Evolutionary conservation across 2,888 invertebrate genomes (phyloP).

Genomic region (Lasioglossum marginatum): DNA sequence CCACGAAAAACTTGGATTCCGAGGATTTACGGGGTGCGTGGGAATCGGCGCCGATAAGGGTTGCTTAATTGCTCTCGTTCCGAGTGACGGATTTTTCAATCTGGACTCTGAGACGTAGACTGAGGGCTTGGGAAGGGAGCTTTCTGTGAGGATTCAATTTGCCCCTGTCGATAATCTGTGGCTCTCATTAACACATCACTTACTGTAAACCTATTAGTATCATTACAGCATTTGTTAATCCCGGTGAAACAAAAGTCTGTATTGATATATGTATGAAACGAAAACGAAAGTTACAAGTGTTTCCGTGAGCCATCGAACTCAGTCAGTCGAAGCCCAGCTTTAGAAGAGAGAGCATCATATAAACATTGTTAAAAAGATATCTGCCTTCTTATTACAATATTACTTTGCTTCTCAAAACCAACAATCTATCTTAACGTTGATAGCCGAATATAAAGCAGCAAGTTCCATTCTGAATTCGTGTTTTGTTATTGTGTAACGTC

Average conservation of each 20-base stretch:
- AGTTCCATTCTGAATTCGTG: neutral
- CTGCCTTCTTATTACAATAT: no score
- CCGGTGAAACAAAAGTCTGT: no score
- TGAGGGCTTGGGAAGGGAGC: neutral
- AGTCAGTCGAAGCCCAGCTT: no score
- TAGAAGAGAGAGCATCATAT: no score
- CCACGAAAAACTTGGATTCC: conserved; percentile 48
- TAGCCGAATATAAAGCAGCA: neutral
- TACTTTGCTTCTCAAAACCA: no score
- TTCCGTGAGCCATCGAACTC: no score
- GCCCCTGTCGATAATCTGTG: neutral
- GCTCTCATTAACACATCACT: neutral
- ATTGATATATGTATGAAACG: no score
- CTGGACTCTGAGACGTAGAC: neutral
- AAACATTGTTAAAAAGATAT: no score
- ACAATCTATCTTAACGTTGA: no score
- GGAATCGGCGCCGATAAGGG: conserved; percentile 4
- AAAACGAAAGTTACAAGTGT: no score
- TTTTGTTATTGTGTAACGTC: neutral
- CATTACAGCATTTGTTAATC: no score
- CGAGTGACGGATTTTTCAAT: conserved; percentile 8
- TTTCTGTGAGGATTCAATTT: neutral
- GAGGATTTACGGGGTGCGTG: conserved; percentile 21
- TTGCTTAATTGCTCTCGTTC: conserved; percentile 18
- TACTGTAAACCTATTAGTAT: no score